Evolutionary conservation across 2,888 invertebrate species (phyloP).

Genomic region (Chydorus sphaericus): DNA sequence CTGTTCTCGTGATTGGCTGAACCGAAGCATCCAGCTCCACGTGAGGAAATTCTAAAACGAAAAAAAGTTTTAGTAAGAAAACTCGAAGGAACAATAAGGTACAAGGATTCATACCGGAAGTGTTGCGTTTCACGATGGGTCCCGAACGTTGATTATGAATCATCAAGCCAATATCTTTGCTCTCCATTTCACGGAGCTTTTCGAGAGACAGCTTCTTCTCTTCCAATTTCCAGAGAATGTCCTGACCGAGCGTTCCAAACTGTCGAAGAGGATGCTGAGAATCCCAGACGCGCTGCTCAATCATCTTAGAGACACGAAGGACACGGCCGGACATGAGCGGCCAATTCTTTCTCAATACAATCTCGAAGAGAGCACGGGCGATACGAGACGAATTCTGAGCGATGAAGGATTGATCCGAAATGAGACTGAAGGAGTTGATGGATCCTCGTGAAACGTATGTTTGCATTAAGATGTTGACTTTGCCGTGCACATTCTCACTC

Average conservation of each 20-base stretch:
- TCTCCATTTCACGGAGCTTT: constrained; percentile 68
- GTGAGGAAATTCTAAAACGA: constrained; percentile 70
- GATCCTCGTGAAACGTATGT: constrained; percentile 68
- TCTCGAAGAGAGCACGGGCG: constrained; percentile 82
- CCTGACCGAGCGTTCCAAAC: constrained; percentile 57
- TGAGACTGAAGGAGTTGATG: constrained; percentile 67
- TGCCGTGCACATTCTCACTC: constrained; percentile 78
- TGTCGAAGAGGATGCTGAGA: constrained; percentile 74
- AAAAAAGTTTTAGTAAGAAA: no score
- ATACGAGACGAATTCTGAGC: constrained; percentile 85
- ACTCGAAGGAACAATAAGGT: no score
- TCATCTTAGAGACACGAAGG: constrained; percentile 75
- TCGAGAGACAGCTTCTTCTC: constrained; percentile 56
- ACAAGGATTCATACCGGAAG: no score
- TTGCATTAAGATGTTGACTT: constrained; percentile 88
- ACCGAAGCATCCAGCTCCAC: constrained; percentile 67
- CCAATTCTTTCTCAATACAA: constrained; percentile 76
- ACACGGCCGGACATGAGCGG: constrained; percentile 75
- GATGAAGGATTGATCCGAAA: constrained; percentile 77
- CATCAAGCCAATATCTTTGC: constrained; percentile 64
- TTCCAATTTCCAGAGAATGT: constrained; percentile 68
- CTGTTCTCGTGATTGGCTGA: constrained; percentile 90
- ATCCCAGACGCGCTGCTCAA: constrained; percentile 84
- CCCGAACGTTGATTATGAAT: constrained; percentile 64
- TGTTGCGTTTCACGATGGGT: constrained; percentile 59